Evolutionary conservation across 2,888 invertebrate species (phyloP).

Genomic region (Pristionchus japonicus): DNA sequence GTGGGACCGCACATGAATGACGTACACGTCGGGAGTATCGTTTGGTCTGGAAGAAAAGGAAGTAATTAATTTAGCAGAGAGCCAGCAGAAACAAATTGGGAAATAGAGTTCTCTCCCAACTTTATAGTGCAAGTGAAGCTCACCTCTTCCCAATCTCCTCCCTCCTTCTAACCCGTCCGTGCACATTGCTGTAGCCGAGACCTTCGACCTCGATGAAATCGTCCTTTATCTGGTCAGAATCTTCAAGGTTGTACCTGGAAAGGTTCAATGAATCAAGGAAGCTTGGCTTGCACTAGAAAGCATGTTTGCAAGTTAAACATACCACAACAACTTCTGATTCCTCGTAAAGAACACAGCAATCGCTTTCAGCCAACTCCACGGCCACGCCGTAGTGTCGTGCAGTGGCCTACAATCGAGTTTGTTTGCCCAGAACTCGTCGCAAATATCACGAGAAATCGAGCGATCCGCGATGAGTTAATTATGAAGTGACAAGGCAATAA

Average conservation of each 20-base stretch:
- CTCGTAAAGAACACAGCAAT: neutral
- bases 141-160: neutral
- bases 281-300: no score
- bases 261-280: no score
- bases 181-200: constrained; percentile 7
- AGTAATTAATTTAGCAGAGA: neutral
- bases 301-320: neutral
- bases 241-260: neutral
- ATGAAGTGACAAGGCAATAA: no score
- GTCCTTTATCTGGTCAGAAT: neutral
- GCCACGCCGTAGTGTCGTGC: neutral
- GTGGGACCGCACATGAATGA: neutral
- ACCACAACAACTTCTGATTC: constrained; percentile 13
- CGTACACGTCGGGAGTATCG: neutral
- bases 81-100: neutral
- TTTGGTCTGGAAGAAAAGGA: neutral
- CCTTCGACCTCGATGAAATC: neutral
- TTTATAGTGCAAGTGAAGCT: neutral
- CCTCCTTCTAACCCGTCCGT: neutral
- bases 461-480: neutral
- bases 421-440: no score
- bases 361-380: neutral
- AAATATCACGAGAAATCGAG: neutral
- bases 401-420: neutral
- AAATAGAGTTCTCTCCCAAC: neutral